Conservation (phyloP, 35 echinoderm and acorn worm species). For the Eucidaris tribuloides region DNA sequence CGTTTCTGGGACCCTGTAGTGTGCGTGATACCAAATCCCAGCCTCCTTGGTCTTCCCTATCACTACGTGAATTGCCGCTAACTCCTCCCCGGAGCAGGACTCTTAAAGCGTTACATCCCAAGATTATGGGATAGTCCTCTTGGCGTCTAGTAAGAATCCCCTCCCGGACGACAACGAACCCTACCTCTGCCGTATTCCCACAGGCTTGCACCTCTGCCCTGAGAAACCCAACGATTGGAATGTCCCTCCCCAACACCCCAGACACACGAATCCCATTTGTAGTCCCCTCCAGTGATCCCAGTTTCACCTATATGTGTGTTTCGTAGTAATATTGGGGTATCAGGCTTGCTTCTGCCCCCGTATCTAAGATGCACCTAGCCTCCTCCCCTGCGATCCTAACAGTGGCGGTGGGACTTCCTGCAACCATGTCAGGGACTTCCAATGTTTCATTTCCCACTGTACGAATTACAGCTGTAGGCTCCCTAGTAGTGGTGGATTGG, state of each 20-base stretch:
- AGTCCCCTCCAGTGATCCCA: background rate
- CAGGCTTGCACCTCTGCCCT: background rate
- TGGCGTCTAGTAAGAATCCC: background rate
- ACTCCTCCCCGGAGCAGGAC: background rate
- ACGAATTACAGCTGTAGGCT: too few relatives aligned
- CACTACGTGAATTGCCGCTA: background rate
- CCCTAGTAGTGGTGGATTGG: too few relatives aligned
- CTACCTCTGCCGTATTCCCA: background rate
- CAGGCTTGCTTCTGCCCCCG: background rate
- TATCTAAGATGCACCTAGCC: background rate
- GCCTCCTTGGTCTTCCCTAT: background rate
- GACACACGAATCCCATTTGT: background rate
- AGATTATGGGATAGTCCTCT: background rate
- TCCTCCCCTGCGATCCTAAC: background rate
- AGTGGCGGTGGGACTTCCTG: background rate
- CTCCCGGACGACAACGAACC: background rate
- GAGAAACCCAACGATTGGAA: conserved; percentile 32
- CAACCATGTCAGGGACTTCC: background rate
- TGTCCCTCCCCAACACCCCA: conserved; percentile 11
- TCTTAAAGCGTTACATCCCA: background rate
- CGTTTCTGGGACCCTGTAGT: too few relatives aligned
- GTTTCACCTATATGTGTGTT: background rate
- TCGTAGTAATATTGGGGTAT: background rate
- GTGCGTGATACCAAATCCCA: background rate
- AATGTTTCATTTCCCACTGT: too few relatives aligned